Evolutionary conservation across 2,888 invertebrate species (phyloP).

Genomic region (Mactromeris polynyma): DNA sequence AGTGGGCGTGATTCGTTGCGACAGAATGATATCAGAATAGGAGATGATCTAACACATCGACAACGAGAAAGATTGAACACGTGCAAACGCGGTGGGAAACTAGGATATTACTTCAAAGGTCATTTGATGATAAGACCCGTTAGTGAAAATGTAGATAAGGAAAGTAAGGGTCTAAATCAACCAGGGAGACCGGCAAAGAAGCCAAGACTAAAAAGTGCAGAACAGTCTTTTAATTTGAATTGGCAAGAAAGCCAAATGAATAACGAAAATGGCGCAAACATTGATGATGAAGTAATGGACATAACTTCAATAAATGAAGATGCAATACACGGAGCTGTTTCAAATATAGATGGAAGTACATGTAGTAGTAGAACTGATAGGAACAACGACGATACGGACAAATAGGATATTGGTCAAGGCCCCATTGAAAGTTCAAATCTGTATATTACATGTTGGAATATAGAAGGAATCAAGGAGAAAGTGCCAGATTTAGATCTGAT

Average conservation of each 20-base stretch:
- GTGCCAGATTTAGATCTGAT: not conserved
- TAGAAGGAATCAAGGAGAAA: not conserved
- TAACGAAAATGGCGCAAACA: too few species aligned
- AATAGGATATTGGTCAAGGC: not conserved
- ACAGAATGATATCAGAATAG: not conserved
- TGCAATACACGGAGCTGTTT: too few species aligned
- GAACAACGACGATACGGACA: not conserved
- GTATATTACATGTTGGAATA: not conserved
- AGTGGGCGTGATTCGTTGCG: not conserved
- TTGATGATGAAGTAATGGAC: not conserved
- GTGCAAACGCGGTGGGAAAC: not conserved
- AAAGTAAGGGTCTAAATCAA: too few species aligned
- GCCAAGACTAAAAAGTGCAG: too few species aligned
- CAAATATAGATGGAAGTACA: too few species aligned
- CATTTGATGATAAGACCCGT: too few species aligned
- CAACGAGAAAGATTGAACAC: too few species aligned
- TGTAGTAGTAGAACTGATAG: too few species aligned
- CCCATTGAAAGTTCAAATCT: not conserved
- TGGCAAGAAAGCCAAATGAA: too few species aligned
- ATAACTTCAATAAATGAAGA: too few species aligned
- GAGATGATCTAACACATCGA: not conserved
- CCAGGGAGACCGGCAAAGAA: not conserved
- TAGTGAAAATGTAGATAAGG: too few species aligned
- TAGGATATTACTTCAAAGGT: not conserved
- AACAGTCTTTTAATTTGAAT: too few species aligned